phyloP scores from a whole-genome alignment of 2,797 vertebrate species.

The Coregonus sp. region DNA sequence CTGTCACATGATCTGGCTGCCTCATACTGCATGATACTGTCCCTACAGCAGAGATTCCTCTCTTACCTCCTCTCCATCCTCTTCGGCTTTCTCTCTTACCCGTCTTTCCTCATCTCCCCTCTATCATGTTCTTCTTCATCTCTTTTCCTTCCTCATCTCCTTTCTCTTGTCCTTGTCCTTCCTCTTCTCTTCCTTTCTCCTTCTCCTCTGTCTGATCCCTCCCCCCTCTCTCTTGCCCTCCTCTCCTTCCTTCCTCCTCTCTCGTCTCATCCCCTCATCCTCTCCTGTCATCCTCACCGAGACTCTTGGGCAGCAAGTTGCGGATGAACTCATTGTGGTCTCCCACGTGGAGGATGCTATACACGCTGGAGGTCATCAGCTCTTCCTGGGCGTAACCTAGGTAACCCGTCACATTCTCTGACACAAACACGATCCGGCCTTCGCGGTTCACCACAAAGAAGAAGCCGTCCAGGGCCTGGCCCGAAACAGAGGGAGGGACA shows the following conservation, averaged over 20 bases:
- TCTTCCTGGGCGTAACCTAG: conserved; percentile 93
- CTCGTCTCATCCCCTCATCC: conserved; percentile 9
- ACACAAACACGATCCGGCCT: conserved; percentile 92
- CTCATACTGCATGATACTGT: background rate
- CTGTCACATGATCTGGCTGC: background rate
- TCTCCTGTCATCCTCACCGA: conserved; percentile 76
- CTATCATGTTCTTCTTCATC: background rate
- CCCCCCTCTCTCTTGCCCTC: conserved; percentile 28
- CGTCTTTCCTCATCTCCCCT: background rate
- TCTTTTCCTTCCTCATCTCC: background rate
- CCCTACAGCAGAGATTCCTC: conserved; percentile 4
- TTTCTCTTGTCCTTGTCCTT: background rate
- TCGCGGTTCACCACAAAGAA: conserved; percentile 97
- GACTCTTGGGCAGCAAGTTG: conserved; percentile 92
- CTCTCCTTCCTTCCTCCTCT: conserved; percentile 25
- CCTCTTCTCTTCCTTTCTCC: conserved; percentile 5
- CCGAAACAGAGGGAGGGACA: background rate
- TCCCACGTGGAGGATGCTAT: conserved; percentile 94
- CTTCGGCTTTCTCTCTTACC: background rate
- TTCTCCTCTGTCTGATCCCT: conserved; percentile 26
- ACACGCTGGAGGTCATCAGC: conserved; percentile 94
- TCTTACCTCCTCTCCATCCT: conserved; percentile 20
- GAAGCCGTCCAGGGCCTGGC: conserved; percentile 90
- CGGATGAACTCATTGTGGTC: conserved; percentile 95
- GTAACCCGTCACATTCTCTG: conserved; percentile 91